phyloP scores from a whole-genome alignment of 2,888 invertebrate species.

The Mayetiola destructor region DNA sequence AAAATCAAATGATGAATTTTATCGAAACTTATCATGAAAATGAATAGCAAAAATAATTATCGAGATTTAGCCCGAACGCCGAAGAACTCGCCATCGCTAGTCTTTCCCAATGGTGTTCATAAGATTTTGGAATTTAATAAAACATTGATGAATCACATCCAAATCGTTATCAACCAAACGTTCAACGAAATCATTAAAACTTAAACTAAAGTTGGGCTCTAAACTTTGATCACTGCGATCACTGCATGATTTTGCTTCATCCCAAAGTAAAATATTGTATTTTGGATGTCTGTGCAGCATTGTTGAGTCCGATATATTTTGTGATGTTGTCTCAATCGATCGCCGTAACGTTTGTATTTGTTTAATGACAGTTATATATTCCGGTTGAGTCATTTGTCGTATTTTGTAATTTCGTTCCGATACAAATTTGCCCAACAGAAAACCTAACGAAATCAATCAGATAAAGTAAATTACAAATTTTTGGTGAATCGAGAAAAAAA shows the following conservation, averaged over 20 bases:
- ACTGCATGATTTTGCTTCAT: background rate
- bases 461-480: background rate
- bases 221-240: conserved; percentile 20
- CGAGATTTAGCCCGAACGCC: background rate
- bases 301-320: background rate
- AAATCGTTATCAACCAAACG: conserved; percentile 27
- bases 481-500: background rate
- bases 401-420: conserved; percentile 29
- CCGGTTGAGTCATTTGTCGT: conserved; percentile 13
- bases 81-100: background rate
- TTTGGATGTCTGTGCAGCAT: background rate
- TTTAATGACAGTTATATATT: conserved; percentile 1
- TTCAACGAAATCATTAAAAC: conserved; percentile 26
- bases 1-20: too few species aligned
- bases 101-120: background rate
- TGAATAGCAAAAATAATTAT: background rate
- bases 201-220: conserved; percentile 29
- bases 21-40: too few species aligned
- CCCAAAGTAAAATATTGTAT: background rate
- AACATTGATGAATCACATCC: background rate
- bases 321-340: background rate
- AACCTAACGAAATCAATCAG: conserved; percentile 24
- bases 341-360: background rate
- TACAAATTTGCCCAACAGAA: conserved; percentile 34
- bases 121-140: background rate